Base-by-base conservation (phyloP, 2,888 invertebrate genomes). In the Acanthosepion lycidas region DNA sequence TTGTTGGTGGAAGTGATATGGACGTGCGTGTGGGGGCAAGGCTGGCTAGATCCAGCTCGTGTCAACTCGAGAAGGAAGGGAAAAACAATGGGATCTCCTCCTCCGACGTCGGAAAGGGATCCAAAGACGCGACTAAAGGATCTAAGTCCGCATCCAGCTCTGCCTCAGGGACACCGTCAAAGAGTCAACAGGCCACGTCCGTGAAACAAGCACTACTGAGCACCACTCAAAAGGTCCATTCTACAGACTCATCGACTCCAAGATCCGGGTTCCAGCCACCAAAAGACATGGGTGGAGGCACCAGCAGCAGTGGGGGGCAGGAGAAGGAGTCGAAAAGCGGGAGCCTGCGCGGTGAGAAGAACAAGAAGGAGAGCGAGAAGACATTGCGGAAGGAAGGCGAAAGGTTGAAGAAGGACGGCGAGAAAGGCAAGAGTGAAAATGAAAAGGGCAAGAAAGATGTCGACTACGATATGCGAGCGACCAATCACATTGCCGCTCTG, bases 201-300 rank as follows among this genome's bases (percentile, higher is more conserved):
- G 93, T 93, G 49, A 93, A 93, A 51, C 93, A 93, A 93, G 51
- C 93, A 93, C 93, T 93, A 93, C 49, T 93, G 93, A 93, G 93
- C 53, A 93, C 93, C 49, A 53, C 93, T 42, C 93, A 93, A 93
- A 93, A 93, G 53, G 93, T 93, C 15, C 93, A 93, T 28, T 93
- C 93, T 15, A 93, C 49, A 5, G 93, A 93, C 28, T 93, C 93
- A 12, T 93, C 93, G 26, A 93, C 48, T 18, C 93, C 93, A 6
- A 49, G 93, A n/a, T 93, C 93, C 26, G 93, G 93, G 49, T 93
- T 93, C 49, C 93, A 93, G 48, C 93, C 93, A 28, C 93, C 93
- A 53, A 93, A 93, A 28, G 53, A n/a, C 49, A 93, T 93, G 93
- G 93, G 53, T 3, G 78, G 78, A 3, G n/a, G 48, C 28, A 93